Evolutionary conservation across 2,797 vertebrate genomes (phyloP), one percentile per base, ranked within the genome.

Genomic region (Paedocypris micromegethes): DNA sequence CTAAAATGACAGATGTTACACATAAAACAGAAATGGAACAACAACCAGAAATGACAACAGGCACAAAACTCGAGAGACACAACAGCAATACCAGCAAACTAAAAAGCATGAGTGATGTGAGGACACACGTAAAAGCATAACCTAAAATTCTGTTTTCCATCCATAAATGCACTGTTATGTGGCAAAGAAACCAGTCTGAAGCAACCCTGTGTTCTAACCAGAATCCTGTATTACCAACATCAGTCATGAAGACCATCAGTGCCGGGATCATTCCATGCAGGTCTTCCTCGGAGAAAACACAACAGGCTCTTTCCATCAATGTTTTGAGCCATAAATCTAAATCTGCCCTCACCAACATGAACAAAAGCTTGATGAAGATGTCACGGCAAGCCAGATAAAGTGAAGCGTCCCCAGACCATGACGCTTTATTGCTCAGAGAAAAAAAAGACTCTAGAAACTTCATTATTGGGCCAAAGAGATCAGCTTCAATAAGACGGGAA

Each of bases 301-400:
- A 45, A 70, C 68, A 75, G 72, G 73, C 81, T 48, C 72, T 79
- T 80, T 76, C 75, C 76, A 78, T 76, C 68, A 52, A 72, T 38
- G 55, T 45, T 57, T 62, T 39, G 74, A 66, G 50, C 52, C 76
- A 82, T 88, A 86, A 85, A 88, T 88, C 81, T 81, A 87, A 90
- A 90, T 90, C 86, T 84, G 70, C 8, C 41, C 80, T 64, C 61
- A 65, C 77, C 78, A 80, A 85, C 85, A 86, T 85, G 85, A 88
- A 87, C 85, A 88, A 88, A 89, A 85, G 84, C 84, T 86, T 88
- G 86, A 91, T 87, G 87, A 88, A 88, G 86, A 89, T 89, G 87
- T 87, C 84, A 89, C 81, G 63, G 79, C 78, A 85, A 87, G 80
- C 81, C 69, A 87, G 85, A 89, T 86, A 88, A 88, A 88, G 85